Base-by-base conservation (phyloP, 2,113 vertebrate genomes). In the Siniperca chuatsi region DNA sequence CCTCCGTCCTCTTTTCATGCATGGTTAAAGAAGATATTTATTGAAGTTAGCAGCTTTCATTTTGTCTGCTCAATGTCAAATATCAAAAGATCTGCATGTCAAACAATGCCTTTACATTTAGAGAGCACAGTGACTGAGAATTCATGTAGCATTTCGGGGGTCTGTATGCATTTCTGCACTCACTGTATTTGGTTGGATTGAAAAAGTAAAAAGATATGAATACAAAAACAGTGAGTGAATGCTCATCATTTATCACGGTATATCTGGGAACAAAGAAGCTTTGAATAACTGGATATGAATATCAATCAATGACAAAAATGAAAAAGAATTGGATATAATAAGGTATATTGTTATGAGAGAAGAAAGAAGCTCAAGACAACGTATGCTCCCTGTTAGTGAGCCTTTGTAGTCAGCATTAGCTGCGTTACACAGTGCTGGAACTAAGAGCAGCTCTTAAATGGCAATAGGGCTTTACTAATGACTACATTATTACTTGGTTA, bases 381-480 rank as follows among this genome's bases (percentile, higher is more conserved):
- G 33, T 88, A 42, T 58, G 54, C 60, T 87, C 21, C 13, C 46
- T 74, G 71, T 71, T 81, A 33, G 77, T 37, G 84, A 84, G 74
- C 46, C 81, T 87, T 90, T 74, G 52, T 86, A 83, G 87, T 91
- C 79, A 85, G 73, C 80, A 85, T 79, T 78, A 89, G 87, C 87
- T 68, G 83, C 86, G 83, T 79, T 85, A 81, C 57, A 8, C 81
- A 89, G 84, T 77, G 82, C 84, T 90, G 82, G 79, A 90, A 89
- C 74, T 75, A 87, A 92, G 86, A 95, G 83, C 85, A 81, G 86
- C 83, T 89, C 78, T 92, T 93, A 93, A 95, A 93, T 91, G 91
- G 92, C 90, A 91, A 90, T 87, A 92, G 80, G 78, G 86, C 92
- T 94, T 48, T 93, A 95, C 93, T 95, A 95, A 95, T 94, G 92